Evolutionary conservation across 2,113 vertebrate species (phyloP).

Genomic region (Mugil cephalus): DNA sequence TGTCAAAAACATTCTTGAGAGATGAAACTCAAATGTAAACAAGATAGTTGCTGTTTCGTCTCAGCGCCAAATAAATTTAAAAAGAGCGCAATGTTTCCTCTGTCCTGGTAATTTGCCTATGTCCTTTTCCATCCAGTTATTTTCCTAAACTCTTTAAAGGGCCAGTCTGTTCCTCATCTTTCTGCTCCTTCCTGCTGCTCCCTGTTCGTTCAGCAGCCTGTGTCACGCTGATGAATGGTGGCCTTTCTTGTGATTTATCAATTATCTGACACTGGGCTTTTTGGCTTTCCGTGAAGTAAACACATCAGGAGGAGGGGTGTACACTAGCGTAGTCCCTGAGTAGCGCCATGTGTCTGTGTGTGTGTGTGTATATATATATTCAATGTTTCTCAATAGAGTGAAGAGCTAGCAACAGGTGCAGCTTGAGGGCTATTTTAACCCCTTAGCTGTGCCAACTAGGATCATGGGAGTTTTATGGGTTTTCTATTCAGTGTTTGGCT

Average conservation of each 20-base stretch:
- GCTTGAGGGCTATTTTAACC: constrained; percentile 72
- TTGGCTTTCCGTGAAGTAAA: constrained; percentile 34
- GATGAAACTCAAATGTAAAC: background rate
- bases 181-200: background rate
- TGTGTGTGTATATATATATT: constrained; percentile 8
- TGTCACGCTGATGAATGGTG: background rate
- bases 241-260: constrained; percentile 25
- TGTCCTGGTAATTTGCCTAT: no score
- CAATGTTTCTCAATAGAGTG: constrained; percentile 50
- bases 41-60: background rate
- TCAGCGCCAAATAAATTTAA: background rate
- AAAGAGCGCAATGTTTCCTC: background rate
- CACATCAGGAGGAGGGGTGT: constrained; percentile 14
- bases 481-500: constrained; percentile 18
- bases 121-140: background rate
- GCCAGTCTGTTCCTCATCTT: background rate
- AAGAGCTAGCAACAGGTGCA: constrained; percentile 71
- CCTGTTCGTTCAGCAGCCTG: background rate
- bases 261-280: constrained; percentile 24
- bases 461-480: constrained; percentile 38
- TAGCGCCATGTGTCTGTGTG: constrained; percentile 16
- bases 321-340: background rate
- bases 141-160: constrained; percentile 6
- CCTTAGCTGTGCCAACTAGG: constrained; percentile 36
- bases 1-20: background rate